Base-by-base conservation (phyloP, 2,797 vertebrate species). In the Enteromius fasciolatus region DNA sequence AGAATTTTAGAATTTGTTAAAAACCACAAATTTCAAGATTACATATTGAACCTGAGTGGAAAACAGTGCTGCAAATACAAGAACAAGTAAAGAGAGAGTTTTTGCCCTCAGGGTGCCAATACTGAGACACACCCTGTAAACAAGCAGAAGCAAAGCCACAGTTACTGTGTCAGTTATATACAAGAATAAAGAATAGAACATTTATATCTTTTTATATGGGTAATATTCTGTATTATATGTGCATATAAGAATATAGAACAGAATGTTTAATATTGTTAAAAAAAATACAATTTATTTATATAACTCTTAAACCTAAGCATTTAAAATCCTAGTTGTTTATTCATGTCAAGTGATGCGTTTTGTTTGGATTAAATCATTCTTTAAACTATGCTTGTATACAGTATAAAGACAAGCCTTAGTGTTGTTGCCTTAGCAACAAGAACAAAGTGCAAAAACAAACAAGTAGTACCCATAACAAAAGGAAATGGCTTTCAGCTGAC, bases 61-160 rank as follows among this genome's bases (percentile, higher is more conserved):
- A 52, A 33, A 73, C 4, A 9, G 33, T 31, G 15, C 11, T 15
- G 20, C 28, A 68, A 9, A 74, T 44, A 8, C 4, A 46, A 25
- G 17, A 82, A 36, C 31, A 33, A 46, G 25, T 28, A 78, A 36
- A 59, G 50, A 70, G 73, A 80, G 81, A 70, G 50, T 66, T 31
- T 69, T 5, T 68, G 54, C 44, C 66, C 77, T 39, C 31, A 23
- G 48, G 59, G 20, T 25, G 10, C 15, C 28, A 79, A 64, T 46
- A 80, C 18, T 14, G 69, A 41, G 81, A 36, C 86, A 83, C 83
- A 81, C 83, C 86, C 70, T 46, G 10, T 50, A 31, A 64, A 83
- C 81, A 75, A 75, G 70, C 80, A 41, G 18, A 23, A 31, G 59
- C 70, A 41, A 36, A 64, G 18, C 11, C 18, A 25, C 14, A 1